Evolutionary conservation across 2,113 vertebrate species (phyloP).

Genomic region (Equus przewalskii): DNA sequence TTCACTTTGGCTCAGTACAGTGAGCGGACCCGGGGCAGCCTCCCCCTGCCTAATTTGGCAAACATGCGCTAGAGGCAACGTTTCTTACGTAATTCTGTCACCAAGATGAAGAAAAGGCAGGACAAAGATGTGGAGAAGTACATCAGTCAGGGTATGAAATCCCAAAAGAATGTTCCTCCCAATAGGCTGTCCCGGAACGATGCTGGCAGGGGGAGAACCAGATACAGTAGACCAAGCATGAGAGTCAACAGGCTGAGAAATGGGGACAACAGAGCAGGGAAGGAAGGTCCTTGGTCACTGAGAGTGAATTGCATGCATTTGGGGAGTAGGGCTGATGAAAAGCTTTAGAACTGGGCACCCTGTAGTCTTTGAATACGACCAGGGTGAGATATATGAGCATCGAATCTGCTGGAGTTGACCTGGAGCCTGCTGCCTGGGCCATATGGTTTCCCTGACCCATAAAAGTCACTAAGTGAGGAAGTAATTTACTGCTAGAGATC

Average conservation of each 20-base stretch:
- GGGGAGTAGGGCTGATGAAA: not conserved
- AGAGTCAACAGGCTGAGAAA: not conserved
- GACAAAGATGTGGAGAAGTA: slow-evolving; percentile 30
- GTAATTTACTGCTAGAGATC: slow-evolving; percentile 72
- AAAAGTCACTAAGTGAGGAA: slow-evolving; percentile 77
- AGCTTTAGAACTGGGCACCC: not conserved
- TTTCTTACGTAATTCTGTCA: not conserved
- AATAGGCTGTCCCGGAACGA: not conserved
- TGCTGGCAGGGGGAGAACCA: not conserved
- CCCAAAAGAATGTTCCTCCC: not conserved
- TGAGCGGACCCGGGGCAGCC: not conserved
- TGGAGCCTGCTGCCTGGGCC: slow-evolving; percentile 60
- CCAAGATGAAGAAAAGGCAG: not conserved
- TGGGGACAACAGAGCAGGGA: not conserved
- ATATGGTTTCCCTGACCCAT: slow-evolving; percentile 79
- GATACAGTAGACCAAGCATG: not conserved
- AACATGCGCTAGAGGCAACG: slow-evolving; percentile 13
- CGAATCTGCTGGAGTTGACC: slow-evolving; percentile 50
- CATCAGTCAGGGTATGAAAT: not conserved
- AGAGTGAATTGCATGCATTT: not conserved
- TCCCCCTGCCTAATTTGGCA: slow-evolving; percentile 37
- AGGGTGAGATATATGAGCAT: not conserved
- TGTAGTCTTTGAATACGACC: slow-evolving; percentile 27
- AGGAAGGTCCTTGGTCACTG: not conserved
- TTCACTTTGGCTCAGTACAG: too few species aligned